phyloP scores from a whole-genome alignment of 2,113 vertebrate genomes.

The Ctenomys sociabilis region DNA sequence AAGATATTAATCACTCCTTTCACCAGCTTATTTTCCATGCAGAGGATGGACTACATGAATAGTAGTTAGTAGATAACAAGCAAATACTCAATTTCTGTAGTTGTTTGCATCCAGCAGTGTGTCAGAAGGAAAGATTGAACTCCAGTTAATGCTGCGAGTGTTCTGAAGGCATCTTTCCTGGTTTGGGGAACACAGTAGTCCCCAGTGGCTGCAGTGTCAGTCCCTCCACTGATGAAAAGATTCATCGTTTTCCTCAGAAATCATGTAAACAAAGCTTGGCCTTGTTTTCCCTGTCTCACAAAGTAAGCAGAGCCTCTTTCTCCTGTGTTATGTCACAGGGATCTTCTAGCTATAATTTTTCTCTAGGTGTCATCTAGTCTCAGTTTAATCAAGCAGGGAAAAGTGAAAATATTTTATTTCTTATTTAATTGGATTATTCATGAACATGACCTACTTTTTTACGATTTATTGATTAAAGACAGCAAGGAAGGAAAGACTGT shows the following conservation, averaged over 20 bases:
- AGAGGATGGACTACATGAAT: not conserved
- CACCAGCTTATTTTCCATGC: not conserved
- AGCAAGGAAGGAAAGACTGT: not conserved
- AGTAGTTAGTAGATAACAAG: not conserved
- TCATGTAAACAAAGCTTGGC: not conserved
- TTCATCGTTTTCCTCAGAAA: not conserved
- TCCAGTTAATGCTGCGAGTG: not conserved
- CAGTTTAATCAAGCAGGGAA: not conserved
- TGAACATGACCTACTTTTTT: constrained; percentile 37
- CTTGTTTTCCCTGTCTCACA: not conserved
- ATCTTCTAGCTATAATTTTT: not conserved
- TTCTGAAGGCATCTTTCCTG: not conserved
- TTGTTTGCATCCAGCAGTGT: not conserved
- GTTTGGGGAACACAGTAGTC: not conserved
- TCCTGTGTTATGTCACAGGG: not conserved
- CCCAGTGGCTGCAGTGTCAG: not conserved
- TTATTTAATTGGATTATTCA: constrained; percentile 36
- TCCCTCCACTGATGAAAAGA: not conserved
- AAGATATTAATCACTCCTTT: not conserved
- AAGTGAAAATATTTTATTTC: not conserved
- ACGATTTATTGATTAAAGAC: constrained; percentile 3
- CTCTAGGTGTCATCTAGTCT: not conserved
- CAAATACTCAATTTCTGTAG: not conserved
- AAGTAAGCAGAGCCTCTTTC: not conserved
- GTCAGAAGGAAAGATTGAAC: not conserved